phyloP scores from a whole-genome alignment of 2,888 invertebrate genomes.

The Lasioglossum zephyrum region DNA sequence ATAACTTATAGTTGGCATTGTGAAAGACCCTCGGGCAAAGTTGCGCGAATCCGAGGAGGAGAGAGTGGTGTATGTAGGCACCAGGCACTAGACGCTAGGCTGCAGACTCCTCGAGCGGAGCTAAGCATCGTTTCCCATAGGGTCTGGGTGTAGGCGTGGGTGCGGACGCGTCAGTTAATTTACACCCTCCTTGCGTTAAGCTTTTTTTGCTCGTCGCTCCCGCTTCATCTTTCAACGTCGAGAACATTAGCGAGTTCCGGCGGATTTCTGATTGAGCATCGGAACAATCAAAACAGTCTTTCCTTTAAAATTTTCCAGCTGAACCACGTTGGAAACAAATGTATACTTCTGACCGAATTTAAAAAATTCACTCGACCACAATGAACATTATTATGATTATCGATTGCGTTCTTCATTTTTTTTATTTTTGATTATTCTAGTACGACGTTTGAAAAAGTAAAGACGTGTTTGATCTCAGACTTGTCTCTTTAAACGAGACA shows the following conservation, averaged over 20 bases:
- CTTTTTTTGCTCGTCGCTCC: slow-evolving; percentile 47
- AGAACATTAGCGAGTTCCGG: neutral
- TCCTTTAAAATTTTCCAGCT: neutral
- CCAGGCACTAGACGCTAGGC: slow-evolving; percentile 5
- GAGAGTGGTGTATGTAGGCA: slow-evolving; percentile 30
- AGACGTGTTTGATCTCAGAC: too few species aligned
- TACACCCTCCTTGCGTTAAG: slow-evolving; percentile 53
- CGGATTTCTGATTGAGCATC: slow-evolving; percentile 13
- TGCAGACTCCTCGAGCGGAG: slow-evolving; percentile 48
- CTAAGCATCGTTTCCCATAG: slow-evolving; percentile 75
- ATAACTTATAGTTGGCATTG: slow-evolving; percentile 77
- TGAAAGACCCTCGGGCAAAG: slow-evolving; percentile 73
- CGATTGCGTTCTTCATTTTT: too few species aligned
- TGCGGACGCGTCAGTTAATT: slow-evolving; percentile 63
- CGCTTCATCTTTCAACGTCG: neutral
- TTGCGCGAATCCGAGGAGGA: slow-evolving; percentile 67
- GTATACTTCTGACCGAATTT: neutral
- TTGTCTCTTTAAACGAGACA: too few species aligned
- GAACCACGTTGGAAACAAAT: neutral
- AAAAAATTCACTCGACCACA: neutral
- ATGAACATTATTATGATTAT: too few species aligned
- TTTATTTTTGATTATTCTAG: too few species aligned
- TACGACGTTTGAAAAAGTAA: too few species aligned
- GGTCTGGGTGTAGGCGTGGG: slow-evolving; percentile 26
- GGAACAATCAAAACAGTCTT: neutral